Evolutionary conservation across 2,113 vertebrate genomes (phyloP), one percentile per base, ranked within the genome.

Genomic region (Chlorocebus sabaeus): DNA sequence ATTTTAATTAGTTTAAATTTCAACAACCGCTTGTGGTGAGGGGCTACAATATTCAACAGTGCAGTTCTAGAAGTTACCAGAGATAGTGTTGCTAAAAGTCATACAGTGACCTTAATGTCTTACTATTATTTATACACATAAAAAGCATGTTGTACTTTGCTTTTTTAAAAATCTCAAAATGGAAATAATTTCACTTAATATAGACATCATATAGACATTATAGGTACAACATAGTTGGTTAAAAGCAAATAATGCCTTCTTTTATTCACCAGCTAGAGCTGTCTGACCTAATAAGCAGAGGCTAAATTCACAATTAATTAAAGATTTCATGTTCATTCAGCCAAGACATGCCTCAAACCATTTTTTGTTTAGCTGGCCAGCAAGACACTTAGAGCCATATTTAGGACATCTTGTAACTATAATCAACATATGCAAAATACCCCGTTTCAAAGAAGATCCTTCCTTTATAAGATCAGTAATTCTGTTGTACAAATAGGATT

Each of bases 311-410:
- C 94, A 96, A 73, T 96, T 98, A 98, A 98, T 98, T 98, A 98
- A 98, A 98, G 95, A 97, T 95, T 96, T 96, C 87, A 67, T 97
- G 93, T 96, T 96, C 96, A 98, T 81, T 98, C 96, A 98, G 89
- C 91, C 98, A 98, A 97, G 92, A 97, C 96, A 95, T 97, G 98
- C 97, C 98, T 98, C 94, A 97, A 97, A 97, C 95, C 97, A 98
- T 98, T 78, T 97, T 96, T 89, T 80, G 94, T 96, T 95, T 94
- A 95, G 84, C 94, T 96, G 78, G 82, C 79, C 91, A 92, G 90
- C 68, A 82, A 89, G 91, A 97, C 45, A 83, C 79, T 93, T 88
- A 67, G 38, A 95, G 64, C 78, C 91, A 89, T 89, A 98, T 98
- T 95, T 95, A 96, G 95, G 86, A 72, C 96, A 97, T 93, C 91